Percentiles rank a stretch among this genome's conserved stretches.
Evolutionary conservation across 2,113 vertebrate genomes (phyloP).

Genomic region (Cephalopholis sonnerati): DNA sequence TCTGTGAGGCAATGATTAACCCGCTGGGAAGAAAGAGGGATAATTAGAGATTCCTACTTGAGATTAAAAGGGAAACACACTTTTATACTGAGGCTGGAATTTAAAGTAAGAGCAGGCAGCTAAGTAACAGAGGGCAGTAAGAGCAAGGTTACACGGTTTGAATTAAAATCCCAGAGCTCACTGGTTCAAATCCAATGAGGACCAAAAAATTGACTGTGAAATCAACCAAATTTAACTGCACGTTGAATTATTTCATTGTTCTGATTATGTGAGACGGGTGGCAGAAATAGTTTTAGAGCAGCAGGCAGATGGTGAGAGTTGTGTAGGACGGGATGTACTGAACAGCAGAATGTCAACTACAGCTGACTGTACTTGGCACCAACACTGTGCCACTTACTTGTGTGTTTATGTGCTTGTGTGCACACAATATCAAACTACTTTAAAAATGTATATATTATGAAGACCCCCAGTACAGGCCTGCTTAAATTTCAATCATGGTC

Average conservation of each 20-base stretch:
- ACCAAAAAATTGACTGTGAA: neutral
- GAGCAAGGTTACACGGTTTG: neutral
- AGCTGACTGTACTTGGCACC: conserved; percentile 49
- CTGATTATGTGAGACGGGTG: conserved; percentile 10
- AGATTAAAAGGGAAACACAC: conserved; percentile 54
- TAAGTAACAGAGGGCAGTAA: neutral
- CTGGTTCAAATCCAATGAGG: conserved; percentile 1
- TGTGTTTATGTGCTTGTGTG: neutral
- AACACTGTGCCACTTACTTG: conserved; percentile 16
- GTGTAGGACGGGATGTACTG: conserved; percentile 56
- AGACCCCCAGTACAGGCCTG: neutral
- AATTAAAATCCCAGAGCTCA: neutral
- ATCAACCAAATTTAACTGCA: neutral
- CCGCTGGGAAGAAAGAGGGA: neutral
- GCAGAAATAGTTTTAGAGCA: neutral
- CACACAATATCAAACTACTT: neutral
- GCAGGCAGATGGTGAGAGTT: conserved; percentile 58
- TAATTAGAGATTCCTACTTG: conserved; percentile 53
- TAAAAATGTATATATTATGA: neutral
- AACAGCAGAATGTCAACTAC: conserved; percentile 53
- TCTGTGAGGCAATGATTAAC: conserved; percentile 55
- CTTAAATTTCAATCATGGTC: neutral
- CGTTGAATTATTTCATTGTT: neutral
- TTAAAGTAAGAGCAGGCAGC: conserved; percentile 18
- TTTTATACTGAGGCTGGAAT: conserved; percentile 18